phyloP scores from a whole-genome alignment of 2,888 invertebrate species.

The Eudasyphora cyanicolor region DNA sequence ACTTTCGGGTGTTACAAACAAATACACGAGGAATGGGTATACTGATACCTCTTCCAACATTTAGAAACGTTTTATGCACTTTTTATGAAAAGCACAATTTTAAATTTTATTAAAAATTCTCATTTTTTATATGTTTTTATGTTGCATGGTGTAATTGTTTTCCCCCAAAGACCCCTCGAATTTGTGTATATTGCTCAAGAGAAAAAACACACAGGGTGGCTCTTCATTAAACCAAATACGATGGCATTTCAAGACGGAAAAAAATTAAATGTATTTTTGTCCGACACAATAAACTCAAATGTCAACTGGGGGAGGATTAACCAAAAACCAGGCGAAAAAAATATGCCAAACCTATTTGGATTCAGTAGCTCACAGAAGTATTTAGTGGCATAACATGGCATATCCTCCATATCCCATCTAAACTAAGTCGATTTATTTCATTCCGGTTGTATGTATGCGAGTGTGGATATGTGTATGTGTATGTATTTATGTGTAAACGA shows the following conservation, averaged over 20 bases:
- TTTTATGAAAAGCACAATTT: too few relatives aligned
- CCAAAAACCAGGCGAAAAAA: background rate
- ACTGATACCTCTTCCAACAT: too few relatives aligned
- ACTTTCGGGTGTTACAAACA: too few relatives aligned
- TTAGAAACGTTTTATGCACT: too few relatives aligned
- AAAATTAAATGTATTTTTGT: background rate
- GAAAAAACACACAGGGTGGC: background rate
- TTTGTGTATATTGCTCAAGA: background rate
- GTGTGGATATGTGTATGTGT: background rate
- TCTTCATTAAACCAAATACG: background rate
- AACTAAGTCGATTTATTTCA: background rate
- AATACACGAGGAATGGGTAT: too few relatives aligned
- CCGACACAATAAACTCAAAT: background rate
- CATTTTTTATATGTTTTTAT: too few relatives aligned
- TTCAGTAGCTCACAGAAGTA: background rate
- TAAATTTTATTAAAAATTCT: too few relatives aligned
- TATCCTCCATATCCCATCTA: background rate
- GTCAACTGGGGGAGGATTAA: background rate
- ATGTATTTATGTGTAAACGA: background rate
- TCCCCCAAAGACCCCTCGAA: background rate
- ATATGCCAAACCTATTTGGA: background rate
- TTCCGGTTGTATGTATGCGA: background rate
- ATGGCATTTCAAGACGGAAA: background rate
- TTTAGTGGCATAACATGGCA: background rate
- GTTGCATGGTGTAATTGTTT: too few relatives aligned